Percentiles rank a stretch among this genome's conserved stretches.
Evolutionary conservation across 2,888 invertebrate species (phyloP).

Genomic region (Augiades crinisus): DNA sequence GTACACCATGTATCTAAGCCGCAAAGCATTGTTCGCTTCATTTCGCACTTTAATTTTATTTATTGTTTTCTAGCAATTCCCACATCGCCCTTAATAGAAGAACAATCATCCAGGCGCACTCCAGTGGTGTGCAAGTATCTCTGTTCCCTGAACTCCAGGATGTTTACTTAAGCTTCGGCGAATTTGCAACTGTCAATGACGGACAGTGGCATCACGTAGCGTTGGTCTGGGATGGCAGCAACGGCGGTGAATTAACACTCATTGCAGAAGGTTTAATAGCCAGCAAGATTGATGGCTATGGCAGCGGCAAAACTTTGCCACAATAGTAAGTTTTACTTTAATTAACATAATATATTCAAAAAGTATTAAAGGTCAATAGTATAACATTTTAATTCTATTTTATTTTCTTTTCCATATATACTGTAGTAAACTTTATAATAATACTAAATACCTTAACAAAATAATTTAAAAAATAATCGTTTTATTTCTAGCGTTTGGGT

Average conservation of each 20-base stretch:
- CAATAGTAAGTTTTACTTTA: slow-evolving; percentile 84
- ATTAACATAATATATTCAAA: too few species aligned
- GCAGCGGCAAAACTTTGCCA: slow-evolving; percentile 89
- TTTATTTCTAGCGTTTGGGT: slow-evolving; percentile 88
- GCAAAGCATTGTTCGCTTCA: neutral
- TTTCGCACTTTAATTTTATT: neutral
- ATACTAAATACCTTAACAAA: too few species aligned
- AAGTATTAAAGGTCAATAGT: too few species aligned
- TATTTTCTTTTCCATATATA: too few species aligned
- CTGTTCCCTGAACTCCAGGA: slow-evolving; percentile 94
- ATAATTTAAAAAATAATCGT: too few species aligned
- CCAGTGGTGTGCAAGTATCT: slow-evolving; percentile 95
- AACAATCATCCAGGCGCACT: slow-evolving; percentile 94
- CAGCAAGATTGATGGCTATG: slow-evolving; percentile 94
- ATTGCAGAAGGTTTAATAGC: slow-evolving; percentile 98
- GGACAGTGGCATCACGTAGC: slow-evolving; percentile 98
- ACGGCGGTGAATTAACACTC: slow-evolving; percentile 92
- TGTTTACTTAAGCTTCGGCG: slow-evolving; percentile 93
- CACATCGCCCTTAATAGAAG: slow-evolving; percentile 89
- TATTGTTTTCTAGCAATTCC: slow-evolving; percentile 83
- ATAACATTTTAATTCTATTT: too few species aligned
- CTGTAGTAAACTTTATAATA: too few species aligned
- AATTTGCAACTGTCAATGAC: slow-evolving; percentile 96
- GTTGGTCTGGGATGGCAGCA: slow-evolving; percentile 95
- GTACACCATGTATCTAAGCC: too few species aligned